Percentiles rank a stretch among this genome's conserved stretches.
Evolutionary conservation across 2,113 vertebrate genomes (phyloP).

Genomic region (Alouatta palliata): DNA sequence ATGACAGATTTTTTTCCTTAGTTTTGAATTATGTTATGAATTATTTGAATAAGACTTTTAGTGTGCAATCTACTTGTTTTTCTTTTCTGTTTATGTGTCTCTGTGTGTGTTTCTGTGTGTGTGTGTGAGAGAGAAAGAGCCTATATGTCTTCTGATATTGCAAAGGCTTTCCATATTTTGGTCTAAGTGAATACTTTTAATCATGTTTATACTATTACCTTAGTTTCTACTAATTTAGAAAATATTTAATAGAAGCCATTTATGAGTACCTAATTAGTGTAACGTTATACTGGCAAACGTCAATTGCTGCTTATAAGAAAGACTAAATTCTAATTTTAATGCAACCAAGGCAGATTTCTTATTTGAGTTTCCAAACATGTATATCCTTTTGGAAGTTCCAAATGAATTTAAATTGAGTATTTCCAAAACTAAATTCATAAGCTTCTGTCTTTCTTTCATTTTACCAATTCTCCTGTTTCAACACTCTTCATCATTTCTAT

Average conservation of each 20-base stretch:
- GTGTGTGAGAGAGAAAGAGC: neutral
- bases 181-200: neutral
- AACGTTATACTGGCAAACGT: neutral
- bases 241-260: neutral
- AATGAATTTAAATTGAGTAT: neutral
- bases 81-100: neutral
- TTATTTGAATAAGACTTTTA: neutral
- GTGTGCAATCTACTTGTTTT: neutral
- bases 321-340: neutral
- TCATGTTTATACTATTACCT: neutral
- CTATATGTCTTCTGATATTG: neutral
- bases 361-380: neutral
- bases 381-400: neutral
- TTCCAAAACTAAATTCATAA: neutral
- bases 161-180: neutral
- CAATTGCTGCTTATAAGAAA: neutral
- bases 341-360: neutral
- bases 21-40: neutral
- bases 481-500: neutral
- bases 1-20: neutral
- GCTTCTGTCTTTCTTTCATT: neutral
- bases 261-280: neutral
- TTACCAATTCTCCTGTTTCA: neutral
- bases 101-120: fast-evolving
- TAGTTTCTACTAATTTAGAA: neutral